Percentiles rank a stretch among this genome's conserved stretches.
phyloP scores from a whole-genome alignment of 2,888 invertebrate species.

The Ophonus ardosiacus region DNA sequence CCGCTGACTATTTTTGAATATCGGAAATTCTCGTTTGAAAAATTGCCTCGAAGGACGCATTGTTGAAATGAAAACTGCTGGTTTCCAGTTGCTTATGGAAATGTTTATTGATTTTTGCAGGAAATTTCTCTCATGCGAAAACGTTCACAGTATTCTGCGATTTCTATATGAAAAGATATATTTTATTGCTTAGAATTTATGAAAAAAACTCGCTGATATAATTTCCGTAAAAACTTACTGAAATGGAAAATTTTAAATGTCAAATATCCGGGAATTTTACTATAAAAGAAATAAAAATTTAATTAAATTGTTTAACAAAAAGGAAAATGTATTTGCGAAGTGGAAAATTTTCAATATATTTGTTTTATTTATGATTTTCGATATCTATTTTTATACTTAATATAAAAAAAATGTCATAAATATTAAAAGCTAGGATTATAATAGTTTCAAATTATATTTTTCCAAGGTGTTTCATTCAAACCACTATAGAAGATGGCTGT shows the following conservation, averaged over 20 bases:
- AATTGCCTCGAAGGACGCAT: constrained; percentile 59
- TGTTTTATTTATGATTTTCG: too few species aligned
- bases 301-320: not conserved
- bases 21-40: constrained; percentile 56
- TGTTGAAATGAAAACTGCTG: constrained; percentile 61
- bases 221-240: constrained; percentile 32
- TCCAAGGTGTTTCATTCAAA: too few species aligned
- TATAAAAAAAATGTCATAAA: too few species aligned
- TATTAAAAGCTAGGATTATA: too few species aligned
- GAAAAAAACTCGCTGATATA: constrained; percentile 49
- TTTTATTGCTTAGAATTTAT: constrained; percentile 52
- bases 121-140: constrained; percentile 37
- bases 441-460: too few species aligned
- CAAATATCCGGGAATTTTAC: not conserved
- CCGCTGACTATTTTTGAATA: constrained; percentile 49
- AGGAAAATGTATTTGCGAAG: not conserved
- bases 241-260: constrained; percentile 45
- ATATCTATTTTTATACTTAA: too few species aligned
- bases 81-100: constrained; percentile 54
- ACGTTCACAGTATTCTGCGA: constrained; percentile 46
- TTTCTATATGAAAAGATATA: constrained; percentile 58
- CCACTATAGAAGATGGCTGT: too few species aligned
- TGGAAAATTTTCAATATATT: too few species aligned
- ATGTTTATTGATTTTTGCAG: constrained; percentile 58
- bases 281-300: not conserved